Base-by-base conservation (phyloP, 2,888 invertebrate species). In the Drosophila algonquin region DNA sequence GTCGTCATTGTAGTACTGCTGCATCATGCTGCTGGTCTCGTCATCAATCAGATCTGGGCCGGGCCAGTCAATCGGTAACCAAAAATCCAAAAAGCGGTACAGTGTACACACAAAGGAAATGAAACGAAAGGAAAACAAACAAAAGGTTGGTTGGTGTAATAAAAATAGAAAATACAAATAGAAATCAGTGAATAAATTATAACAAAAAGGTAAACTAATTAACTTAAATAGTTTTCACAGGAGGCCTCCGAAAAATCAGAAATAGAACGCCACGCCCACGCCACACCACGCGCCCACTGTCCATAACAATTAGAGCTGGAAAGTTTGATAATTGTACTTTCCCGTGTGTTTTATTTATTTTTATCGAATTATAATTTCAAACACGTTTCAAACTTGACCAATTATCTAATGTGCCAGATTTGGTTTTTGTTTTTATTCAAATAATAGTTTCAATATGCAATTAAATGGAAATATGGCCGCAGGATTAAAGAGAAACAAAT, bases 1-100 rank as follows among this genome's bases (percentile, higher is more conserved):
- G 57, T 92, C 92, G 56, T 92, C 92, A 74, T 90, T 92, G 74
- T 85, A 92, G 76, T 90, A 92, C 69, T 92, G 92, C 63, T 92
- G 92, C 73, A 92, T 83, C 64, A 90, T 67, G 64, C 87, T 90
- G 79, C 84, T 91, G 52, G 90, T 90, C 80, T 92, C 92, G 57
- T 81, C 77, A 65, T 91, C 91, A 75, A 92, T 91, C 18, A 88
- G 79, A 76, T 92, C 92, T 92, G 75, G 1, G 0, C 12, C 18
- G 75, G 1, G 21, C 21, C 21, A 21, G 3, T 21, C 8, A 3
- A 30, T 46, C 54, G 27, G 14, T 40, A 52, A 74, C 56, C 40
- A 58, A 68, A 75, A 68, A 47, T 21, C 56, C 40, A 58, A 68
- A 75, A 68, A 47, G 3, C 21, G 21, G 21, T 24, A 44, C 4